Evolutionary conservation across 2,888 invertebrate genomes (phyloP).

Genomic region (Tetragonula carbonaria): DNA sequence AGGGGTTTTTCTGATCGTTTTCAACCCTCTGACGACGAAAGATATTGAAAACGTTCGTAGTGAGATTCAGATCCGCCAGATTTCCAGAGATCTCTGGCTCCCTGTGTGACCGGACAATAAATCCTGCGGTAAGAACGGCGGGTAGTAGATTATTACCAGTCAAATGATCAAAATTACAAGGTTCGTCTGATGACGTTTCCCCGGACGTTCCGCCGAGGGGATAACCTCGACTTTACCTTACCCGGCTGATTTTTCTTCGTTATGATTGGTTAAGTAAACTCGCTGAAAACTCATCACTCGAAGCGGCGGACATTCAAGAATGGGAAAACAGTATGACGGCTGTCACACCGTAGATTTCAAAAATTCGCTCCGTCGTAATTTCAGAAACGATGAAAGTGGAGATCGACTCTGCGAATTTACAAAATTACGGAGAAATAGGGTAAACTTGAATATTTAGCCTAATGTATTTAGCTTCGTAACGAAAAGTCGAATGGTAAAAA

Average conservation of each 20-base stretch:
- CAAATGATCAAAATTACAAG: conserved; percentile 84
- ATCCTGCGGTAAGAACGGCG: conserved; percentile 78
- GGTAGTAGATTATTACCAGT: conserved; percentile 81
- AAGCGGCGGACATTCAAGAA: background rate
- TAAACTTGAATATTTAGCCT: too few species aligned
- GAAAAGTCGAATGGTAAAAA: too few species aligned
- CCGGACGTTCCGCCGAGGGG: conserved; percentile 75
- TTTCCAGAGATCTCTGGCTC: conserved; percentile 63
- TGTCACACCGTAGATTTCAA: background rate
- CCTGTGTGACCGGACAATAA: conserved; percentile 76
- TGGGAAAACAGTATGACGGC: background rate
- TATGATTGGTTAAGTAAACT: conserved; percentile 77
- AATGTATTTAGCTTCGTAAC: too few species aligned
- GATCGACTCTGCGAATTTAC: background rate
- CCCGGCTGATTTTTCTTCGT: conserved; percentile 68
- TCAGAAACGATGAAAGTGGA: background rate
- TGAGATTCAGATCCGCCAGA: conserved; percentile 9
- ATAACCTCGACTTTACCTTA: conserved; percentile 67
- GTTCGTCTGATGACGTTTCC: conserved; percentile 82
- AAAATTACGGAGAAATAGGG: background rate
- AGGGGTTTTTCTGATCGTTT: background rate
- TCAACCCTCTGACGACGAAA: background rate
- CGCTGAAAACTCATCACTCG: conserved; percentile 57
- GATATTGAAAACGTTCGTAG: background rate
- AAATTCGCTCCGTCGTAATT: background rate